Conservation (phyloP, 1,140 invertebrate species). For the Asbolus verrucosus region DNA sequence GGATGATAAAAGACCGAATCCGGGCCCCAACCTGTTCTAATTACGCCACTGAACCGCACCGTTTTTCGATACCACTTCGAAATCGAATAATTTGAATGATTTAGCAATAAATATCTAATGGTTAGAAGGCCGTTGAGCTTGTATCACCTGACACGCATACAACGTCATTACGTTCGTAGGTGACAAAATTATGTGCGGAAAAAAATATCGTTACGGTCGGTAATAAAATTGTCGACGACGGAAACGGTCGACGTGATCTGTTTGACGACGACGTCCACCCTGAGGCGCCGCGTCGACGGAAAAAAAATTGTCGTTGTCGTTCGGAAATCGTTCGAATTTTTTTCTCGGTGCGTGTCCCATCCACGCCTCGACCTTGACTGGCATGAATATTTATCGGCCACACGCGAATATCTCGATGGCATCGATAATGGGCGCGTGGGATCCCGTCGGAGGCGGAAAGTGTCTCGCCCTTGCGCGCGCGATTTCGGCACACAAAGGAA, state of each 20-base stretch:
- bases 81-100: conserved; percentile 35
- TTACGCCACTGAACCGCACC: conserved; percentile 6
- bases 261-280: neutral
- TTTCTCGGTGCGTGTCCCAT: neutral
- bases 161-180: conserved; percentile 7
- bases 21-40: conserved; percentile 16
- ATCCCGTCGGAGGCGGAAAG: conserved; percentile 4
- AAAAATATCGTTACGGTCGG: conserved; percentile 1
- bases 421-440: conserved; percentile 11
- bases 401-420: conserved; percentile 16
- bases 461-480: conserved; percentile 14
- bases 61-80: neutral
- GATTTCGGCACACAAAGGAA: conserved; percentile 16
- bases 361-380: neutral
- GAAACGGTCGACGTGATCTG: conserved; percentile 14
- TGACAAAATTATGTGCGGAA: conserved; percentile 28
- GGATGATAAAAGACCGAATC: conserved; percentile 1
- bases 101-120: conserved; percentile 35
- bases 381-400: conserved; percentile 4
- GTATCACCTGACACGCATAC: neutral
- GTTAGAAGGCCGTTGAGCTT: conserved; percentile 25
- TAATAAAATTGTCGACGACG: conserved; percentile 5
- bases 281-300: neutral
- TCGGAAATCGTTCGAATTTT: conserved; percentile 12
- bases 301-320: neutral